A percentile compares a stretch with the other conserved stretches of the same genome.
These are phyloP conservation scores for Peromyscus maniculatus DNA, from an alignment of 2,113 vertebrate species.

Conservation along the genomic window DNA sequence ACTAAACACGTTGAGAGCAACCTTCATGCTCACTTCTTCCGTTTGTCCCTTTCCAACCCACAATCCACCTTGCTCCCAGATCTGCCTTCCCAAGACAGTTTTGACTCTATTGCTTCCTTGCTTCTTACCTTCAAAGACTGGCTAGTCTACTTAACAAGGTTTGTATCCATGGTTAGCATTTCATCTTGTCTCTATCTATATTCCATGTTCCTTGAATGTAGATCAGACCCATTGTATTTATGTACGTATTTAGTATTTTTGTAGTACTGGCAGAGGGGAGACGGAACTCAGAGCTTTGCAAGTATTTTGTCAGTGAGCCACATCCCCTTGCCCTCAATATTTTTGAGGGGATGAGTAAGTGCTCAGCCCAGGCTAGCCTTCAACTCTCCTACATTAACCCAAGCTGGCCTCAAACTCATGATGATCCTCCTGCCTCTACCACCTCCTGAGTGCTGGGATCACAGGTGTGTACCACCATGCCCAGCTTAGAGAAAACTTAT, in stretches of 20 bases:
- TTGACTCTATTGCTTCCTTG: background rate
- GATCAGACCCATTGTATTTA: background rate
- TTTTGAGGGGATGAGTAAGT: background rate
- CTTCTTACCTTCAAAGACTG: background rate
- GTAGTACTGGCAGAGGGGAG: background rate
- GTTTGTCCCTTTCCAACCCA: background rate
- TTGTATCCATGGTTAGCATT: background rate
- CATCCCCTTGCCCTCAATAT: background rate
- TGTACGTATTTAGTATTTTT: background rate
- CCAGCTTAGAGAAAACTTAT: background rate
- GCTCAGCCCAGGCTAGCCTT: background rate
- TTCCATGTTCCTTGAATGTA: background rate
- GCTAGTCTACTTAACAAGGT: background rate
- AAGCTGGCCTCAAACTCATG: background rate
- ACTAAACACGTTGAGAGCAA: background rate
- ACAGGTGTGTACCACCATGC: background rate
- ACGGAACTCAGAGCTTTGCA: background rate
- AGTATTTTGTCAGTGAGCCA: background rate
- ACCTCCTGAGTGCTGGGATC: background rate
- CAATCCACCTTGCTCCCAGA: background rate
- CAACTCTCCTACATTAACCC: background rate
- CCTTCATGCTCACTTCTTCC: background rate
- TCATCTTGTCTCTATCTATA: background rate
- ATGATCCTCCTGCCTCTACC: background rate
- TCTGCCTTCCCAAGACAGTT: background rate